Evolutionary conservation across 2,888 invertebrate species (phyloP).

Genomic region (Phymatocera aterrima): DNA sequence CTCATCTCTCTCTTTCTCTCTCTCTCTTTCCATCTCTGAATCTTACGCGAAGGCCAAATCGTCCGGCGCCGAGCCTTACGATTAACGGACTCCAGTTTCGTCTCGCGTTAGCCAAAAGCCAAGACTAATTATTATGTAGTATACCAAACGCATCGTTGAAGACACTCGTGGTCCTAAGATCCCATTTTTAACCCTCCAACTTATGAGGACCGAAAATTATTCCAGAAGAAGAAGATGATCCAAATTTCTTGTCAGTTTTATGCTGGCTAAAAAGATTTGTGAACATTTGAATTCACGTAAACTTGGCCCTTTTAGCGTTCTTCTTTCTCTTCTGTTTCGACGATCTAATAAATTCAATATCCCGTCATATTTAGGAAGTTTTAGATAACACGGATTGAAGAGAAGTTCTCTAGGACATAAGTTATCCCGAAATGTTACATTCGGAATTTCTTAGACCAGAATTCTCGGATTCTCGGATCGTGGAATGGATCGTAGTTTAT

Average conservation of each 20-base stretch:
- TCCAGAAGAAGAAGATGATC: no score
- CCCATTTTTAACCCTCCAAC: no score
- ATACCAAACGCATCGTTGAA: constrained; percentile 6
- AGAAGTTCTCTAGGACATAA: no score
- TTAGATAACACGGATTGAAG: neutral
- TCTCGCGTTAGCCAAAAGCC: constrained; percentile 10
- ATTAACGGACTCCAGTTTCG: constrained; percentile 27
- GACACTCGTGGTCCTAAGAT: constrained; percentile 5
- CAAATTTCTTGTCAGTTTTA: neutral
- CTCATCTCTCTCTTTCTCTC: neutral
- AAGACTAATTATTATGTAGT: constrained; percentile 17
- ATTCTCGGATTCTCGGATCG: neutral
- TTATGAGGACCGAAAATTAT: no score
- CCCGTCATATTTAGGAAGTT: neutral
- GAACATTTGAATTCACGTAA: neutral
- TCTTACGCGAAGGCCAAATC: constrained; percentile 17
- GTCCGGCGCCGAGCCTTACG: neutral
- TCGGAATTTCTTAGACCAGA: no score
- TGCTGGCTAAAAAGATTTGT: no score
- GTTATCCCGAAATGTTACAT: no score
- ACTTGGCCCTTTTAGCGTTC: neutral
- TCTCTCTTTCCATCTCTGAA: neutral
- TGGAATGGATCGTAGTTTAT: neutral
- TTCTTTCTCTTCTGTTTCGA: neutral
- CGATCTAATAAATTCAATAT: no score